Conservation (phyloP, 2,797 vertebrate genomes). For the Danio kyathit region DNA sequence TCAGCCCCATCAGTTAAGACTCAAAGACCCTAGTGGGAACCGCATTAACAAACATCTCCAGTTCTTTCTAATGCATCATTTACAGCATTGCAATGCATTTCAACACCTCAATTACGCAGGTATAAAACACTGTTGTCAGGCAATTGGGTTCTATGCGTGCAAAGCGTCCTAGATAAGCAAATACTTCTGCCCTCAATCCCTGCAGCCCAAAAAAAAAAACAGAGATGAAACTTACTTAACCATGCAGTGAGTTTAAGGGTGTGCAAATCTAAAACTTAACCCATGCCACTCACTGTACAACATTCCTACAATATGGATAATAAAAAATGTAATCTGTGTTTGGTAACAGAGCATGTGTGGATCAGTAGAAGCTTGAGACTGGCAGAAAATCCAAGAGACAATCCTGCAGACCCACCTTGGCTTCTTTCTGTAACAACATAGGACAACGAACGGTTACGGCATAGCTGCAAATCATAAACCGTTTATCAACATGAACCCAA, state of each 20-base stretch:
- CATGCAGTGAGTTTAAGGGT: conserved; percentile 37
- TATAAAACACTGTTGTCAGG: not conserved
- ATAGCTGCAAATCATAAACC: conserved; percentile 53
- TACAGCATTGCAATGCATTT: conserved; percentile 4
- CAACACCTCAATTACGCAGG: not conserved
- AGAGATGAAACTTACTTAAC: conserved; percentile 33
- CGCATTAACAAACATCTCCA: conserved; percentile 9
- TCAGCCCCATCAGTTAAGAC: not conserved
- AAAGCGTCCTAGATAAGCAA: conserved; percentile 25
- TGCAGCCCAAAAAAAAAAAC: conserved; percentile 14
- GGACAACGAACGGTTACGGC: conserved; percentile 78
- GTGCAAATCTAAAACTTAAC: not conserved
- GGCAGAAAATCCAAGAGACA: conserved; percentile 77
- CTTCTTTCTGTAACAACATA: conserved; percentile 86
- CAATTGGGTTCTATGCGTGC: not conserved
- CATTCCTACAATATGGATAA: not conserved
- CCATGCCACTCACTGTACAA: not conserved
- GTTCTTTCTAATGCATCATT: conserved; percentile 14
- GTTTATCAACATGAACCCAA: conserved; percentile 32
- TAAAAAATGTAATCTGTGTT: conserved; percentile 10
- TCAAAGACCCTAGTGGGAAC: not conserved
- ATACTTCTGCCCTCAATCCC: not conserved
- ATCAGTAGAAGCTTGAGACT: conserved; percentile 70
- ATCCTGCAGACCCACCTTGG: conserved; percentile 83
- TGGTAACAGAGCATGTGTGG: conserved; percentile 52